Conservation (phyloP, 2,113 vertebrate genomes). For the Microtus oregoni region DNA sequence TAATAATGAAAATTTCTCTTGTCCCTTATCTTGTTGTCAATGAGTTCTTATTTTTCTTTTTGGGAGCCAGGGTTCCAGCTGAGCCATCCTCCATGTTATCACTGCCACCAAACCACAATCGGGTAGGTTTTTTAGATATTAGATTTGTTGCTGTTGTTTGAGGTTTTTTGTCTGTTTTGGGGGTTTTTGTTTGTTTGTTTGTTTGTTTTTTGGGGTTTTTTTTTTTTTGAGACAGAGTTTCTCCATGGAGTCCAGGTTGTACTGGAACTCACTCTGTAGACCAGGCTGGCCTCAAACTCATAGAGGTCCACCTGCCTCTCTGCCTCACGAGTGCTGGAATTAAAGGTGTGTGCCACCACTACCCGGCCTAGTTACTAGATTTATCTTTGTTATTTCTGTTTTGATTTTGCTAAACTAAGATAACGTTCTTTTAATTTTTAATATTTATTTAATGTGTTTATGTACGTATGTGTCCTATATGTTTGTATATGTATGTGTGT, state of each 20-base stretch:
- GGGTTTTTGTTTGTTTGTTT: neutral
- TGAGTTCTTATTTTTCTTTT: slow-evolving; percentile 7
- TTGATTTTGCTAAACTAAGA: neutral
- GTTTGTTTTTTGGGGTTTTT: too few relatives aligned
- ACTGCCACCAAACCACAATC: slow-evolving; percentile 84
- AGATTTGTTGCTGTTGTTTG: neutral
- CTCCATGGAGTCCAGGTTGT: too few relatives aligned
- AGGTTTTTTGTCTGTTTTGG: neutral
- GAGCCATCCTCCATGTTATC: slow-evolving; percentile 84
- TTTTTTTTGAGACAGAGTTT: neutral
- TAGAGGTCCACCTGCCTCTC: neutral
- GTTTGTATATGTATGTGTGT: neutral
- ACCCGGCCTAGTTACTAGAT: neutral
- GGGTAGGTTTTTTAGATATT: slow-evolving; percentile 82
- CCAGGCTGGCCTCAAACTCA: neutral
- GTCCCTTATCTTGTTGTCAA: slow-evolving; percentile 45
- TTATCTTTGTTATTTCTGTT: neutral
- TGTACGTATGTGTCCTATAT: neutral
- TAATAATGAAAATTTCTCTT: slow-evolving; percentile 52
- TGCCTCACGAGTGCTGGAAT: neutral
- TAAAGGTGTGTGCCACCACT: neutral
- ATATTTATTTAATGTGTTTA: neutral
- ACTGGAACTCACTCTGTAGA: neutral
- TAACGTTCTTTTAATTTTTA: neutral
- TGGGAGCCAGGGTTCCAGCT: slow-evolving; percentile 79